phyloP scores from a whole-genome alignment of 2,888 invertebrate genomes.

The Sturmia bella region DNA sequence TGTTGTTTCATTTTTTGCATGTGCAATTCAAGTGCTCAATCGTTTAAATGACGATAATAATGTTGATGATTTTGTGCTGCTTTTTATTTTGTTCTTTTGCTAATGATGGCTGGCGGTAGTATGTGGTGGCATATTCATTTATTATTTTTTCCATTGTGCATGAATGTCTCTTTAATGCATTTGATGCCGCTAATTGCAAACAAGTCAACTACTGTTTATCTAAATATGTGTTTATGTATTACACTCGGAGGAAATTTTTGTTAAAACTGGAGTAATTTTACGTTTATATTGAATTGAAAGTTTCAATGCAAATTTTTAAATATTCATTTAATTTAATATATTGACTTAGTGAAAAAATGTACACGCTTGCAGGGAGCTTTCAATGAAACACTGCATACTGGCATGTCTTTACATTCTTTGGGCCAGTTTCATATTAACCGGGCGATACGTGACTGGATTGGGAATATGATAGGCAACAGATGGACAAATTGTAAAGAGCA shows the following conservation, averaged over 20 bases:
- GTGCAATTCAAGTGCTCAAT: conserved; percentile 47
- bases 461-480: no score
- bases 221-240: conserved; percentile 37
- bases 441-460: no score
- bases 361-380: no score
- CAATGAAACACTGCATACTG: no score
- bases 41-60: conserved; percentile 51
- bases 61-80: conserved; percentile 38
- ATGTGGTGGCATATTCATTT: conserved; percentile 24
- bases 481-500: no score
- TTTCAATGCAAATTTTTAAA: no score
- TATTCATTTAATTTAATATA: no score
- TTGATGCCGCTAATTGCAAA: conserved; percentile 69
- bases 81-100: not conserved
- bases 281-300: no score
- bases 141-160: conserved; percentile 26
- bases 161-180: conserved; percentile 62
- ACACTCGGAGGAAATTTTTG: conserved; percentile 30
- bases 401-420: no score
- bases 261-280: no score
- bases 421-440: no score
- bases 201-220: conserved; percentile 66
- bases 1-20: conserved; percentile 12
- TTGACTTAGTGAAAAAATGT: no score
- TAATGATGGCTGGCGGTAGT: conserved; percentile 34